Evolutionary conservation across 2,888 invertebrate genomes (phyloP).

Genomic region (Alcis repandata): DNA sequence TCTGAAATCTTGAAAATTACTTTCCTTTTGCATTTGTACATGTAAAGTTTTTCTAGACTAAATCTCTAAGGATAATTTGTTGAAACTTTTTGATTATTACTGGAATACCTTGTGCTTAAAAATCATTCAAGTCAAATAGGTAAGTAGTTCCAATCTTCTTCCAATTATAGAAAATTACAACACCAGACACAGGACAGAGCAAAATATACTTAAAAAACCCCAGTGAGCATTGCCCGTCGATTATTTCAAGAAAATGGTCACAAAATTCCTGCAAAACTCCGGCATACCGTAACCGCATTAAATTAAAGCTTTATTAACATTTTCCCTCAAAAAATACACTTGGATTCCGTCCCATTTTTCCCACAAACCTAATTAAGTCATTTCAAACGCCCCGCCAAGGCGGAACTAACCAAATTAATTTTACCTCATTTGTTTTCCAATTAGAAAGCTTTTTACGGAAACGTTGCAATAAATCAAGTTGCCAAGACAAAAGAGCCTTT

Average conservation of each 20-base stretch:
- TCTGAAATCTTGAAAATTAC: too few species aligned
- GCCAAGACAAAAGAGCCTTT: slow-evolving; percentile 42
- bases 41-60: too few species aligned
- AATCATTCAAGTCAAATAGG: too few species aligned
- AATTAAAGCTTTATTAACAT: slow-evolving; percentile 18
- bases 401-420: slow-evolving; percentile 48
- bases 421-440: slow-evolving; percentile 49
- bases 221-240: background rate
- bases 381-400: slow-evolving; percentile 41
- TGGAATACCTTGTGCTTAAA: too few species aligned
- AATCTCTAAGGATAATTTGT: too few species aligned
- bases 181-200: background rate
- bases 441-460: slow-evolving; percentile 45
- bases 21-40: too few species aligned
- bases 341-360: slow-evolving; percentile 33
- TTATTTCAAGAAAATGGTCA: background rate
- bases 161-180: too few species aligned
- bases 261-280: background rate
- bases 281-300: slow-evolving; percentile 14
- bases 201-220: background rate
- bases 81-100: too few species aligned
- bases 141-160: too few species aligned
- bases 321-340: slow-evolving; percentile 18
- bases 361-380: slow-evolving; percentile 43
- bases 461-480: slow-evolving; percentile 42